Conservation (phyloP, 2,888 invertebrate genomes). For the Tanytarsus gracilentus region DNA sequence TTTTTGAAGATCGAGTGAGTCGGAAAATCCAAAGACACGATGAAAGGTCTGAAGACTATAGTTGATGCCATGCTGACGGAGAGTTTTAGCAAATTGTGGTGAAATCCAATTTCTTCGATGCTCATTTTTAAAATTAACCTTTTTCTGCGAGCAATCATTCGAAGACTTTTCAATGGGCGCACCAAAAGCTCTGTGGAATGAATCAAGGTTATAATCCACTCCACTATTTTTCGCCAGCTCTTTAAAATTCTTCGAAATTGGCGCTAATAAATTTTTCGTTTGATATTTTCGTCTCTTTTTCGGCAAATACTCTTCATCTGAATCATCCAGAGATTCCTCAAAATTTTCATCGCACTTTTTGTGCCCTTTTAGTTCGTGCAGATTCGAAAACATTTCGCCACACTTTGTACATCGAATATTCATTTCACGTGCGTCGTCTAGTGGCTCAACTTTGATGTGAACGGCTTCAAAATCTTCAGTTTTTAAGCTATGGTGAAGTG, state of each 20-base stretch:
- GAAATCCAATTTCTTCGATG: not conserved
- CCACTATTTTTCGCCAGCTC: not conserved
- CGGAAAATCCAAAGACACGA: constrained; percentile 16
- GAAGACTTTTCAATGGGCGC: not conserved
- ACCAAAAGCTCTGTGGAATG: constrained; percentile 17
- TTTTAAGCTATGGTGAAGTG: not conserved
- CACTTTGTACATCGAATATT: too few relatives aligned
- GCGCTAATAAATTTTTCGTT: too few relatives aligned
- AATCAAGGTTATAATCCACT: not conserved
- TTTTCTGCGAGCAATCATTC: not conserved
- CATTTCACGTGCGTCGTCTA: not conserved
- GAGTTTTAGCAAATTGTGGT: not conserved
- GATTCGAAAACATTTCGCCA: too few relatives aligned
- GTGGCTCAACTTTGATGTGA: not conserved
- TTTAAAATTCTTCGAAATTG: constrained; percentile 2
- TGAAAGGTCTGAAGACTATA: constrained; percentile 10
- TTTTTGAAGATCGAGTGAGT: not conserved
- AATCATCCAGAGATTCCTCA: too few relatives aligned
- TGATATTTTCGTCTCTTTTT: not conserved
- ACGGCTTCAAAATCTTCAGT: not conserved
- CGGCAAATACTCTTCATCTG: too few relatives aligned
- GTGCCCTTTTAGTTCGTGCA: too few relatives aligned
- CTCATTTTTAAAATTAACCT: not conserved
- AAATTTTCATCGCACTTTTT: too few relatives aligned
- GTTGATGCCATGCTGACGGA: constrained; percentile 1